These are phyloP conservation scores for Petromus typicus DNA, from an alignment of 2,113 vertebrate species.

Conservation along the genomic window DNA sequence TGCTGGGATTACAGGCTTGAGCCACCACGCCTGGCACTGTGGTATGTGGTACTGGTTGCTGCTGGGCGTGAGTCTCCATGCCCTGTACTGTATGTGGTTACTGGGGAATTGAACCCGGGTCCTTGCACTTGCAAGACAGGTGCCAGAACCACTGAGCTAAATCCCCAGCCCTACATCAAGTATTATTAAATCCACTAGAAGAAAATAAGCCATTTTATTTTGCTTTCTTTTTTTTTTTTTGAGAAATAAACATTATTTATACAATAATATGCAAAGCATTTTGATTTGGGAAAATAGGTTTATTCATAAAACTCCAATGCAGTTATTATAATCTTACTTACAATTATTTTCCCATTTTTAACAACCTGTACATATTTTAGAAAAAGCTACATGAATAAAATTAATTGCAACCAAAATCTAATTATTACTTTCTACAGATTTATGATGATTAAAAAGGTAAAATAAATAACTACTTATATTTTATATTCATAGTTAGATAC, in stretches of 20 bases:
- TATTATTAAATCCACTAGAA: not conserved
- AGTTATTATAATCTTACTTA: not conserved
- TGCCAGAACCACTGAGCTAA: too few species aligned
- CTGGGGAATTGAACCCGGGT: too few species aligned
- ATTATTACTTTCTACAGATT: not conserved
- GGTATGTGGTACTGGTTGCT: too few species aligned
- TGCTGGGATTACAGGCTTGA: too few species aligned
- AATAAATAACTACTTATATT: not conserved
- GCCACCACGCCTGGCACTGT: too few species aligned
- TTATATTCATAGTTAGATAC: not conserved
- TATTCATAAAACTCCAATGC: not conserved
- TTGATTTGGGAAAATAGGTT: not conserved
- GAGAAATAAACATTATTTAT: not conserved
- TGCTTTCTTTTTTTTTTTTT: not conserved
- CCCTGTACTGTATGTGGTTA: too few species aligned
- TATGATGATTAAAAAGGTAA: not conserved
- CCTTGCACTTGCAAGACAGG: too few species aligned
- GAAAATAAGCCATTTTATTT: not conserved
- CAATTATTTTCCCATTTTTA: not conserved
- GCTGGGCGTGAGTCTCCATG: too few species aligned
- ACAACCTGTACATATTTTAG: not conserved
- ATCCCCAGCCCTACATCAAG: too few species aligned
- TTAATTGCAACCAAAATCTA: not conserved
- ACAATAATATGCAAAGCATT: not conserved
- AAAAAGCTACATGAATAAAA: not conserved